Base-by-base conservation (phyloP, 2,888 invertebrate species). In the Coremacera marginata region DNA sequence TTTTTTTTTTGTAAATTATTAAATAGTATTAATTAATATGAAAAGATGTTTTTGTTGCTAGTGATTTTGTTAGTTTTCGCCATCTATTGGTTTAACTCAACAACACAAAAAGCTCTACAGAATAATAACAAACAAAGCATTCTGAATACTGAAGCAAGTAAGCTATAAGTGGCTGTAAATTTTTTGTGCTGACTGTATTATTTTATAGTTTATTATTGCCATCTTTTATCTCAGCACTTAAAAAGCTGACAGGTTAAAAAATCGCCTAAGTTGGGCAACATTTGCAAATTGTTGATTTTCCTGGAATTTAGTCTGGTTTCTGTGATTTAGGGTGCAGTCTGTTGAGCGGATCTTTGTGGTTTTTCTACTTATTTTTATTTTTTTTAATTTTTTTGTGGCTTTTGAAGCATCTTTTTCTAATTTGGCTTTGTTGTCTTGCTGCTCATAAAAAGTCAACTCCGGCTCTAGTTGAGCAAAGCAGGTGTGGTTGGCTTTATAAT, bases 401-500 rank as follows among this genome's bases (percentile, higher is more conserved):
- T 52, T 52, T 25, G 31, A 5, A 16, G 16, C 19, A 68, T 49
- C 22, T 34, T 67, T 70, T 52, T 70, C 70, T 52, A 70, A 70
- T 51, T 70, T 70, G 52, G 70, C 49, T 51, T 68, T 68, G 19
- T 22, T 44, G 51, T 34, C 44, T 52, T 25, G 51, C 25, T 52
- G 31, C 31, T 27, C 70, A 51, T 70, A 70, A 70, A 27, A 60
- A 27, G n/a, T 70, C 51, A 52, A 27, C 27, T 60, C 25, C 27
- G 25, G 25, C 60, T 27, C 27, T 27, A 9, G 1, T 14, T 27
- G 49, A 51, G 51, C 25, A n/a, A 51, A 70, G 70, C 70, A 44
- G 70, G 70, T 70, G 70, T 70, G 70, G 70, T 70, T 70, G 51
- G 25, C 16, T 60, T 27, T 14, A 27, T 27, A 60, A 14, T 25